A percentile compares a stretch with the other conserved stretches of the same genome.
phyloP scores from a whole-genome alignment of 64 coral and sea anemone species.

The Stylophora pistillata region DNA sequence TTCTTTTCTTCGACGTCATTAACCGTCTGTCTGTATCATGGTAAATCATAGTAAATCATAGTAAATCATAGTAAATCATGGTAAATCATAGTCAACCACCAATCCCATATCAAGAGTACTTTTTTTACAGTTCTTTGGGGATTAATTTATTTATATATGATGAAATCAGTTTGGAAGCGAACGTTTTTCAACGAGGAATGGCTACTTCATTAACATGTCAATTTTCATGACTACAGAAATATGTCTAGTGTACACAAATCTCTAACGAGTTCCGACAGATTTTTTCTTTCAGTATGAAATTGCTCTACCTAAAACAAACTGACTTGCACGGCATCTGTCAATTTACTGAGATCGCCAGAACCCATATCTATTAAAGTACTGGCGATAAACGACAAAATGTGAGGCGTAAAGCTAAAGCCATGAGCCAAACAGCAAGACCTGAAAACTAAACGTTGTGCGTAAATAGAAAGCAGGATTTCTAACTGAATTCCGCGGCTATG shows the following conservation, averaged over 20 bases:
- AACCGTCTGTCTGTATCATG: too few species aligned
- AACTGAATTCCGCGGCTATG: neutral
- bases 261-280: neutral
- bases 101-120: too few species aligned
- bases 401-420: neutral
- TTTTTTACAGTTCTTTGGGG: too few species aligned
- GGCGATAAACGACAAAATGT: constrained; percentile 7
- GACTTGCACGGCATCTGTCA: constrained; percentile 35
- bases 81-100: too few species aligned
- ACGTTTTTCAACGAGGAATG: too few species aligned
- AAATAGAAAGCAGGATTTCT: neutral
- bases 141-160: too few species aligned
- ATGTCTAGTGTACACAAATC: constrained; percentile 20
- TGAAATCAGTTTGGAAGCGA: too few species aligned
- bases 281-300: constrained; percentile 26
- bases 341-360: neutral
- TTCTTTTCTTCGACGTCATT: too few species aligned
- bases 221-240: constrained; percentile 3
- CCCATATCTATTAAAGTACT: neutral
- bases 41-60: too few species aligned
- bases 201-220: neutral
- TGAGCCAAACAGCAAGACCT: neutral
- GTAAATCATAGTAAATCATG: too few species aligned
- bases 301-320: constrained; percentile 25
- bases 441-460: neutral